These are phyloP conservation scores for Xestia c-nigrum DNA, from an alignment of 2,888 invertebrate genomes.

Conservation along the genomic window DNA sequence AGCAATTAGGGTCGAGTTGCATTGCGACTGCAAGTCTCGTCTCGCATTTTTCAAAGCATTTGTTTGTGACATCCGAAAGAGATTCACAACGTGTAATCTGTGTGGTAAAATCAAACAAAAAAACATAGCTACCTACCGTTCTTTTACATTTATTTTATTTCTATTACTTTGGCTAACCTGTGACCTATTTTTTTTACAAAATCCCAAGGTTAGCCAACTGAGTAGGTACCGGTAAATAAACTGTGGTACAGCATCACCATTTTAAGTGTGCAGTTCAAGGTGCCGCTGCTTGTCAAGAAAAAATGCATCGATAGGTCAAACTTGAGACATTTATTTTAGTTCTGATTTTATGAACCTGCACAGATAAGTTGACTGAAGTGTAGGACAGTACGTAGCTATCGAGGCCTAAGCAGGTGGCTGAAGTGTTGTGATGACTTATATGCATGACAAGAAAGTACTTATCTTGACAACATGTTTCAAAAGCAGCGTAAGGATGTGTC, in stretches of 20 bases:
- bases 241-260: background rate
- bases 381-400: background rate
- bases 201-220: background rate
- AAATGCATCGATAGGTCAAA: too few relatives aligned
- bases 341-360: too few relatives aligned
- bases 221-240: background rate
- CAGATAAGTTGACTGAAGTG: too few relatives aligned
- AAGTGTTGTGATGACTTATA: conserved; percentile 12
- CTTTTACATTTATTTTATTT: background rate
- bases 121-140: background rate
- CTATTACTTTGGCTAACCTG: background rate
- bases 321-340: too few relatives aligned
- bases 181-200: background rate
- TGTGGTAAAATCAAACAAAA: conserved; percentile 1
- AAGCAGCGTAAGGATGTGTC: background rate
- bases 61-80: background rate
- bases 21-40: conserved; percentile 10
- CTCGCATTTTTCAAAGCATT: conserved; percentile 17
- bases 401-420: too few relatives aligned
- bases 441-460: conserved; percentile 1
- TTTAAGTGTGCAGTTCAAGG: too few relatives aligned
- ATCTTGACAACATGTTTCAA: conserved; percentile 20
- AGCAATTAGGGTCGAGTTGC: conserved; percentile 45
- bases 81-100: background rate
- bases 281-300: too few relatives aligned